These are phyloP conservation scores for Norana najaformis DNA, from an alignment of 2,888 invertebrate genomes.

Conservation along the genomic window DNA sequence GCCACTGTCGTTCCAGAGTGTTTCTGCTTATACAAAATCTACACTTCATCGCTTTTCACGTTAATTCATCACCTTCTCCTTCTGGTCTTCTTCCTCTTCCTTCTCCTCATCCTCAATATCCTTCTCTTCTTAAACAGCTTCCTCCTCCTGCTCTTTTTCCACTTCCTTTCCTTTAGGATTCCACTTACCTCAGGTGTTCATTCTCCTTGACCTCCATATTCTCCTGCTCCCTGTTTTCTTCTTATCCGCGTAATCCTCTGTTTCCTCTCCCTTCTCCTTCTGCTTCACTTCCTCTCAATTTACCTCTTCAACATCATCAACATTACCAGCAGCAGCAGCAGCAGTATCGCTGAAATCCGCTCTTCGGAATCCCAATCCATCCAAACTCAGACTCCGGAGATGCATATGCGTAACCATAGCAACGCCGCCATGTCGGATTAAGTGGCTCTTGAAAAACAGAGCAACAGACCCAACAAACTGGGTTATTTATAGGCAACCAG, in stretches of 20 bases:
- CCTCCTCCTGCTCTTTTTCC: not conserved
- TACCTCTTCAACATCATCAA: not conserved
- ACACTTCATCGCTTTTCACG: too few species aligned
- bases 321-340: not conserved
- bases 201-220: not conserved
- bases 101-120: not conserved
- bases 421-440: not conserved
- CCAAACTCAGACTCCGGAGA: not conserved
- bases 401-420: not conserved
- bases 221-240: not conserved
- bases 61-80: not conserved
- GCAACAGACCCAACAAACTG: not conserved
- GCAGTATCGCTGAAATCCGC: not conserved
- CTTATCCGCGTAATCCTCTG: not conserved
- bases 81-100: not conserved
- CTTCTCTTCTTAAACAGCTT: too few species aligned
- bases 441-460: not conserved
- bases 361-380: not conserved
- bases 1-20: too few species aligned
- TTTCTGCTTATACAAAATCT: too few species aligned
- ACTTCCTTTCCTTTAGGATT: not conserved
- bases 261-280: not conserved
- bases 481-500: not conserved
- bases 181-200: not conserved
- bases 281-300: not conserved